phyloP scores from a whole-genome alignment of 2,797 vertebrate genomes.

The Alectoris magna region DNA sequence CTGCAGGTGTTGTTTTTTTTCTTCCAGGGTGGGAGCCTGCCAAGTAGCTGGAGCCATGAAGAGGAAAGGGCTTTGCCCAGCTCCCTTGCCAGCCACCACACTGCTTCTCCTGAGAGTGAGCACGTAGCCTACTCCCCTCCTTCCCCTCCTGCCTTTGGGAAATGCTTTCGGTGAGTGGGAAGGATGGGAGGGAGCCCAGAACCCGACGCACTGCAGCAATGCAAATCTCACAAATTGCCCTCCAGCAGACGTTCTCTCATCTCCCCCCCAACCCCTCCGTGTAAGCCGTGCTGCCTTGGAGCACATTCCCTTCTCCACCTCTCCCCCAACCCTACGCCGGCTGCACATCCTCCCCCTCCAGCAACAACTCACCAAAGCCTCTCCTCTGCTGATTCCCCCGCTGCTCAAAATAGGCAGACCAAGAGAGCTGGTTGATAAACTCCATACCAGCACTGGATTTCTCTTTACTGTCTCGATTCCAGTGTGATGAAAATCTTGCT shows the following conservation, averaged over 20 bases:
- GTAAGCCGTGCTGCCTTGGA: background rate
- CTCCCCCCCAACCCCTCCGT: accelerated
- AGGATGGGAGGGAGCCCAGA: background rate
- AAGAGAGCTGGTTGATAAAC: slow-evolving; percentile 35
- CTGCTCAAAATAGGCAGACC: slow-evolving; percentile 21
- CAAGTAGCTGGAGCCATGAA: background rate
- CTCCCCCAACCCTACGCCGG: background rate
- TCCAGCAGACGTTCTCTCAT: background rate
- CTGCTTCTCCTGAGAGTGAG: background rate
- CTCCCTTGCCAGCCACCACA: background rate
- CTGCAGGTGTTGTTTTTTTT: background rate
- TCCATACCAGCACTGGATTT: slow-evolving; percentile 32
- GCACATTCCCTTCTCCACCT: background rate
- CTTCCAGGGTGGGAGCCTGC: background rate
- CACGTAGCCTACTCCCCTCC: background rate
- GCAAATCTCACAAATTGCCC: background rate
- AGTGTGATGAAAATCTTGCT: slow-evolving; percentile 13
- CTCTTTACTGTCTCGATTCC: background rate
- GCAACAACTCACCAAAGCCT: slow-evolving; percentile 40
- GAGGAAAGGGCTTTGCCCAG: background rate
- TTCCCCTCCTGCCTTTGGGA: background rate
- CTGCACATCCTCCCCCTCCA: background rate
- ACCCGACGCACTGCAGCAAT: background rate
- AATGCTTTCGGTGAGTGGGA: background rate
- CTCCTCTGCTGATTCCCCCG: slow-evolving; percentile 22